A percentile compares a stretch with the other conserved stretches of the same genome.
These are phyloP conservation scores for Babylonia areolata DNA, from an alignment of 1,140 invertebrate species.

Conservation along the genomic window DNA sequence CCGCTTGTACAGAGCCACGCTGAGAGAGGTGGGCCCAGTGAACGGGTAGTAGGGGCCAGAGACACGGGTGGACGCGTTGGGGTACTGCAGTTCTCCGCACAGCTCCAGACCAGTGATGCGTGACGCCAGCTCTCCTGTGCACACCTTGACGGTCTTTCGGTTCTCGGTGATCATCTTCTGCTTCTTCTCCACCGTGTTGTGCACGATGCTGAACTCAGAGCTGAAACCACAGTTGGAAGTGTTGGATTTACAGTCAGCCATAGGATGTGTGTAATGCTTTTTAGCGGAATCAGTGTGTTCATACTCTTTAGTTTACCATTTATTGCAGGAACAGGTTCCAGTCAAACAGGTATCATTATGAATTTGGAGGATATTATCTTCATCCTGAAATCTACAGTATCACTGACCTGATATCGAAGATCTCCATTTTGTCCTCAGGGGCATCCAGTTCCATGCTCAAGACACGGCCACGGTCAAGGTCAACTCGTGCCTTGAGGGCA, in stretches of 20 bases:
- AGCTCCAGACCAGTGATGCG: slow-evolving; percentile 87
- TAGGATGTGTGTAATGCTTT: no score
- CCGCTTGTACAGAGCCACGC: slow-evolving; percentile 86
- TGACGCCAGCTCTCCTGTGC: slow-evolving; percentile 67
- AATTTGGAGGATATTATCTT: no score
- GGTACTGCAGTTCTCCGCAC: slow-evolving; percentile 86
- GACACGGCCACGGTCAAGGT: slow-evolving; percentile 83
- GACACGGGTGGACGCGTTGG: slow-evolving; percentile 80
- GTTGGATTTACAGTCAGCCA: no score
- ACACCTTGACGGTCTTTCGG: slow-evolving; percentile 80
- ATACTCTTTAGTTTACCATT: no score
- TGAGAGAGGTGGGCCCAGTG: slow-evolving; percentile 87
- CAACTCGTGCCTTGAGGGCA: slow-evolving; percentile 84
- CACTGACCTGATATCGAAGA: slow-evolving; percentile 83
- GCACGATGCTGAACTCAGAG: slow-evolving; percentile 26
- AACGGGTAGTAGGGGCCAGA: slow-evolving; percentile 85
- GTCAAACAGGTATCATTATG: no score
- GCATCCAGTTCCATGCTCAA: slow-evolving; percentile 85
- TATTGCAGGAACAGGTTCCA: no score
- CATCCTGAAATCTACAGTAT: no score
- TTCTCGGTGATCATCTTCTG: slow-evolving; percentile 74
- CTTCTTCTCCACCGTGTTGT: slow-evolving; percentile 29
- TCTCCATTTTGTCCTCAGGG: slow-evolving; percentile 90
- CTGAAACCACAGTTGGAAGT: no score
- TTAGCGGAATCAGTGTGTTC: no score